Evolutionary conservation across 2,888 invertebrate species (phyloP).

Genomic region (Branchellion lobata): DNA sequence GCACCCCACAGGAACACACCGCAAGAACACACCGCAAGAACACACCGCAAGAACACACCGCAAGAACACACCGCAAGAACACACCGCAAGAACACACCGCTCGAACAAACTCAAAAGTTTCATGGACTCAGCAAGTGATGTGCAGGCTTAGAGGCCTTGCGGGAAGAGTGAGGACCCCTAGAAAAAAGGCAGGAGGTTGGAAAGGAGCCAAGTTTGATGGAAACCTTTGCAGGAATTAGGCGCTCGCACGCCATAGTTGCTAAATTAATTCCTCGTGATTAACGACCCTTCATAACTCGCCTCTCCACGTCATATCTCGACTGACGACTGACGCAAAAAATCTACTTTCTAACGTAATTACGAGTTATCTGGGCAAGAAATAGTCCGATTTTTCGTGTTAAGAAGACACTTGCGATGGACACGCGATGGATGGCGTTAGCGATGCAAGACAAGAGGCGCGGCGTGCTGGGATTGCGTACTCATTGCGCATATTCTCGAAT

Average conservation of each 20-base stretch:
- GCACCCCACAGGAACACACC: too few species aligned
- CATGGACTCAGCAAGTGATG: not conserved
- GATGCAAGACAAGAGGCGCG: not conserved
- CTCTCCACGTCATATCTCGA: not conserved
- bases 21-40: not conserved
- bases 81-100: not conserved
- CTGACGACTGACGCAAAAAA: not conserved
- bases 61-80: not conserved
- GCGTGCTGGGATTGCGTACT: not conserved
- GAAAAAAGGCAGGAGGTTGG: not conserved
- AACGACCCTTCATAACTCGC: conserved; percentile 7
- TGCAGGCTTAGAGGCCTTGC: too few species aligned
- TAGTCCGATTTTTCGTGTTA: not conserved
- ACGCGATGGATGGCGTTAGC: not conserved
- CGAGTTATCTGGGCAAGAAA: not conserved
- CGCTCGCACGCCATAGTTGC: not conserved
- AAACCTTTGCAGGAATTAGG: not conserved
- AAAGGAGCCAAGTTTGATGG: not conserved
- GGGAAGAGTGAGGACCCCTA: too few species aligned
- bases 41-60: not conserved
- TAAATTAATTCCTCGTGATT: conserved; percentile 9
- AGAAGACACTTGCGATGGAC: not conserved
- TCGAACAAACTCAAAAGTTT: not conserved
- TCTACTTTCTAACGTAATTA: not conserved
- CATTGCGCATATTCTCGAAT: not conserved